Evolutionary conservation across 2,888 invertebrate genomes (phyloP), one percentile per base, ranked within the genome.

Genomic region (Yponomeuta sedellus): DNA sequence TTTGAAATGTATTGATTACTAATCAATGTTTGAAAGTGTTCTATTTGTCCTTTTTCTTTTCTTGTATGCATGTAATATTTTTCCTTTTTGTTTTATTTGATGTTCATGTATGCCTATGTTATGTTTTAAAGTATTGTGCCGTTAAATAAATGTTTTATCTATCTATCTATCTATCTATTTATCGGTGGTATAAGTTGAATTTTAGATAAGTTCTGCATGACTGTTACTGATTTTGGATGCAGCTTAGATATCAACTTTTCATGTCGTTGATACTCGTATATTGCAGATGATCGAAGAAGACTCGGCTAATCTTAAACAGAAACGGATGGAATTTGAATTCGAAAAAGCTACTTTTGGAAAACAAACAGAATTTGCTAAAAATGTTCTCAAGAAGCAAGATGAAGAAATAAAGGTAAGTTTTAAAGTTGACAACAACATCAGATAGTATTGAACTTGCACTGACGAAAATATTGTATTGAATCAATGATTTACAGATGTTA

Each of bases 331-430:
- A 67, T 86, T 94, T 71, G 92, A 93, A 66, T 93, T 93, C 66
- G 92, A 93, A 78, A 91, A 92, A 66, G 89, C 92, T n/a, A 93
- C 93, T 1, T 90, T 94, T 63, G 92, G 88, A 71, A 90, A 93
- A 71, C 94, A 94, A 78, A 89, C 92, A 0, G 93, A 93, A 75
- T 93, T 92, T 73, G 92, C 92, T 11, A 91, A 92, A 73, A 87
- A 86, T 69, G 78, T 92, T 28, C 77, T 93, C 0, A 93, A 93
- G 71, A 86, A 92, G 68, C 93, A 94, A 77, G 88, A 93, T 65
- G 92, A 93, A 71, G 93, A 93, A 81, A 78, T 93, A 8, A 93
- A 93, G 84, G 93, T 92, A 77, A n/a, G 65, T 34, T 61, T 12
- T 61, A 16, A 4, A 52, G 16, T 16, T 52, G 16, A 16, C 16